Base-by-base conservation (phyloP, 2,797 vertebrate species). In the Leontopithecus rosalia region DNA sequence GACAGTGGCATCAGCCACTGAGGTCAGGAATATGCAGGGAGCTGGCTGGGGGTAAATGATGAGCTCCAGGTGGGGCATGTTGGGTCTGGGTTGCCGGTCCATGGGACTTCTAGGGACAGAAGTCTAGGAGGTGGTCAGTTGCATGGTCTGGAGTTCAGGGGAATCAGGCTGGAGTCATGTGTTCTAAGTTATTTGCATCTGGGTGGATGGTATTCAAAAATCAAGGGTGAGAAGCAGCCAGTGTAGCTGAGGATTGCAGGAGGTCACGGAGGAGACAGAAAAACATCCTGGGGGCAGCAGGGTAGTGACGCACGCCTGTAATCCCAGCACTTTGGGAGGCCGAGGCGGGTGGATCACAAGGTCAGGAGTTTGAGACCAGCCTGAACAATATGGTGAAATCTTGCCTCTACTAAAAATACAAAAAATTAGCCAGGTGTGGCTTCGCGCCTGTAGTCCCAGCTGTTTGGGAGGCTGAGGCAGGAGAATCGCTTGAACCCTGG, bases 71-170 rank as follows among this genome's bases (percentile, higher is more conserved):
- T 19, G 1, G 14, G 75, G 41, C 0, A 0, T 11, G n/a, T 19
- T 3, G 19, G 7, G 33, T 72, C 70, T 72, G 82, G n/a, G 86
- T 3, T 1, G 41, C 6, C 14, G 41, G 76, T 36, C 41, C 39
- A 7, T 1, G 36, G 14, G 11, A 15, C 41, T 33, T 24, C 67
- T 0, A 8, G 43, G 48, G 55, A 57, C 3, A n/a, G 39, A 88
- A 14, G 24, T 8, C 48, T 22, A 10, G 67, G 41, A 43, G 41
- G 41, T n/a, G 57, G 43, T 30, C 52, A 19, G 57, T 76, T 14
- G 9, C 2, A 0, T 0, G 50, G 88, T 30, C 7, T 2, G 2
- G n/a, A 0, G n/a, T 7, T 39, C 28, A 28, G 41, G 9, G 39
- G 33, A 48, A 36, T 2, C 10, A 9, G 43, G 11, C 70, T 9